Evolutionary conservation across 2,797 vertebrate species (phyloP).

Genomic region (Sebastes taczanowskii): DNA sequence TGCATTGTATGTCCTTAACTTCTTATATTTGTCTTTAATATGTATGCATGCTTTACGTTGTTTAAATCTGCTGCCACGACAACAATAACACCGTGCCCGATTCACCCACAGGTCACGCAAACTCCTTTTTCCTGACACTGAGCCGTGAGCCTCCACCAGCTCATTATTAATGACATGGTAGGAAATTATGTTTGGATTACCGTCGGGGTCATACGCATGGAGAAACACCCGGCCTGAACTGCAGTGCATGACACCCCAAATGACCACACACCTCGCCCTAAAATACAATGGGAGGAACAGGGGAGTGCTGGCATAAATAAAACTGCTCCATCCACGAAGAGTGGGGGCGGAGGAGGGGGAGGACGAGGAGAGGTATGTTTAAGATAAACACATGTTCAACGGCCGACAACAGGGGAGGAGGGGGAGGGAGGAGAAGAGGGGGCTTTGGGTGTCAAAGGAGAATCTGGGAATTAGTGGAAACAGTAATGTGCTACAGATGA

Average conservation of each 20-base stretch:
- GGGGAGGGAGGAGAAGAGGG: not conserved
- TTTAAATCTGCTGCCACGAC: not conserved
- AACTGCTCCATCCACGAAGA: constrained; percentile 50
- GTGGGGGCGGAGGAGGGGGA: constrained; percentile 9
- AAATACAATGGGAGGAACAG: constrained; percentile 61
- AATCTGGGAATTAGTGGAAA: constrained; percentile 8
- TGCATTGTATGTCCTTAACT: not conserved
- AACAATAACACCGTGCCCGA: not conserved
- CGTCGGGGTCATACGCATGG: not conserved
- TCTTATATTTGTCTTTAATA: not conserved
- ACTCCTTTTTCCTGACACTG: constrained; percentile 41
- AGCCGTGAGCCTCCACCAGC: constrained; percentile 3
- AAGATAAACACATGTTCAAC: constrained; percentile 72
- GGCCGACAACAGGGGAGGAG: constrained; percentile 19
- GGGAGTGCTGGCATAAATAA: constrained; percentile 52
- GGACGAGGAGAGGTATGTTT: constrained; percentile 60
- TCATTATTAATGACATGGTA: constrained; percentile 29
- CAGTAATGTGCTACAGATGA: not conserved
- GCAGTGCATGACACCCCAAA: not conserved
- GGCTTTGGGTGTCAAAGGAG: not conserved
- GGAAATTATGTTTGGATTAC: constrained; percentile 33
- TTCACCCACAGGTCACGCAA: constrained; percentile 27
- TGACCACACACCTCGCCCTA: constrained; percentile 47
- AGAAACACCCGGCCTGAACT: constrained; percentile 11
- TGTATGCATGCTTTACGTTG: not conserved